These are phyloP conservation scores for Rafetus swinhoei DNA, from an alignment of 2,113 vertebrate species.

Conservation along the genomic window DNA sequence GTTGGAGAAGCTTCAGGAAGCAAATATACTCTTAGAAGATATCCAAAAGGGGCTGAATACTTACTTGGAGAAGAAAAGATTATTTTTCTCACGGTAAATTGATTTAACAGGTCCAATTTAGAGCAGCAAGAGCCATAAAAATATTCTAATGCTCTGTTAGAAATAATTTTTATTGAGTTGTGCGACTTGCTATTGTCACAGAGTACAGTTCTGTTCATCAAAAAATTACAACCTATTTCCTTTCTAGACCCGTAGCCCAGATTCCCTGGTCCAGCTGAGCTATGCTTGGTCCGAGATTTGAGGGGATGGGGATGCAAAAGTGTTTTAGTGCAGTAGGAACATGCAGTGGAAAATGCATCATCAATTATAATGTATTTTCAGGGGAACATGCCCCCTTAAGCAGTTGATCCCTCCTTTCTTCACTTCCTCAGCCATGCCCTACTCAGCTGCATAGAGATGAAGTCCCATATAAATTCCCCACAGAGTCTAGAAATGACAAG, in stretches of 20 bases:
- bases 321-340: background rate
- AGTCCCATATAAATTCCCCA: background rate
- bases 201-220: background rate
- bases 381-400: background rate
- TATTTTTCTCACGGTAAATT: constrained; percentile 87
- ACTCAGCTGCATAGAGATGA: background rate
- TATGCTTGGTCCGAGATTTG: background rate
- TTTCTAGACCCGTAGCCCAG: background rate
- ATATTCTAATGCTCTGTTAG: background rate
- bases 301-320: background rate
- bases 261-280: background rate
- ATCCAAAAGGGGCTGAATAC: constrained; percentile 89
- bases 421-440: background rate
- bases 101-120: background rate
- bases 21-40: constrained; percentile 86
- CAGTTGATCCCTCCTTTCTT: background rate
- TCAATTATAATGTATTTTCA: background rate
- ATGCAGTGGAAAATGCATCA: background rate
- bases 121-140: background rate
- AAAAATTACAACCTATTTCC: background rate
- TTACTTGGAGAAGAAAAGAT: constrained; percentile 90
- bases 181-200: background rate
- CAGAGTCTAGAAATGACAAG: background rate
- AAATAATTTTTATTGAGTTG: background rate
- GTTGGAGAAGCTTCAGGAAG: constrained; percentile 86